These are phyloP conservation scores for Notolepis coatsorum DNA, from an alignment of 2,797 vertebrate species.

Conservation along the genomic window DNA sequence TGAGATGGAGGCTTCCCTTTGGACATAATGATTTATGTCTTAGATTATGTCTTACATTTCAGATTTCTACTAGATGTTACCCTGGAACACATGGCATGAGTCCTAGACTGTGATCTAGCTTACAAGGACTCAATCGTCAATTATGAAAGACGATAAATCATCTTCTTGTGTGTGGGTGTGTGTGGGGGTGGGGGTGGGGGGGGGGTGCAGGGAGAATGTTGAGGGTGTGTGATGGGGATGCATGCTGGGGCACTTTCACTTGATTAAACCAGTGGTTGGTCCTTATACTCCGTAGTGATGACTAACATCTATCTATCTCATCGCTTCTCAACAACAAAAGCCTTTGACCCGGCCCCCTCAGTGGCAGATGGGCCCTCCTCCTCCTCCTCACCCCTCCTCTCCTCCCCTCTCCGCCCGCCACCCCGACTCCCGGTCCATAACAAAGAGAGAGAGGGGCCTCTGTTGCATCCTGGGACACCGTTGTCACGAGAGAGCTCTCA, in stretches of 20 bases:
- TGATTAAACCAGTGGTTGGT: slow-evolving; percentile 72
- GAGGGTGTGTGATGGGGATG: slow-evolving; percentile 31
- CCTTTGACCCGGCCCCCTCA: slow-evolving; percentile 61
- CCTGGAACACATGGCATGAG: too few relatives aligned
- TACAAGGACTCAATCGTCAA: too few relatives aligned
- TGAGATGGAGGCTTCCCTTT: too few relatives aligned
- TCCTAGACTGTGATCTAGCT: too few relatives aligned
- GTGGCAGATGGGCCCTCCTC: slow-evolving; percentile 64
- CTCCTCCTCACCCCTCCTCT: not conserved
- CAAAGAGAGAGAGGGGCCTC: slow-evolving; percentile 55
- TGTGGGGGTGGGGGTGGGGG: slow-evolving; percentile 9
- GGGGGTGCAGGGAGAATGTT: not conserved
- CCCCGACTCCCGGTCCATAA: slow-evolving; percentile 27
- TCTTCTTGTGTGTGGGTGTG: slow-evolving; percentile 7
- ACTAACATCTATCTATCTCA: slow-evolving; percentile 65
- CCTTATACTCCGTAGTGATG: slow-evolving; percentile 35
- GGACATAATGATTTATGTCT: too few relatives aligned
- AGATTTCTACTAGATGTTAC: too few relatives aligned
- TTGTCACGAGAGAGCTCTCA: slow-evolving; percentile 47
- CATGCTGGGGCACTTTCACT: slow-evolving; percentile 63
- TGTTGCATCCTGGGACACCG: slow-evolving; percentile 23
- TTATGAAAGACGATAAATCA: too few relatives aligned
- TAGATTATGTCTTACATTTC: too few relatives aligned
- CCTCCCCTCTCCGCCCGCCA: not conserved
- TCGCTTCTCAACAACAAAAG: slow-evolving; percentile 72